phyloP scores from a whole-genome alignment of 2,797 vertebrate species.

The Crocidura indochinensis region DNA sequence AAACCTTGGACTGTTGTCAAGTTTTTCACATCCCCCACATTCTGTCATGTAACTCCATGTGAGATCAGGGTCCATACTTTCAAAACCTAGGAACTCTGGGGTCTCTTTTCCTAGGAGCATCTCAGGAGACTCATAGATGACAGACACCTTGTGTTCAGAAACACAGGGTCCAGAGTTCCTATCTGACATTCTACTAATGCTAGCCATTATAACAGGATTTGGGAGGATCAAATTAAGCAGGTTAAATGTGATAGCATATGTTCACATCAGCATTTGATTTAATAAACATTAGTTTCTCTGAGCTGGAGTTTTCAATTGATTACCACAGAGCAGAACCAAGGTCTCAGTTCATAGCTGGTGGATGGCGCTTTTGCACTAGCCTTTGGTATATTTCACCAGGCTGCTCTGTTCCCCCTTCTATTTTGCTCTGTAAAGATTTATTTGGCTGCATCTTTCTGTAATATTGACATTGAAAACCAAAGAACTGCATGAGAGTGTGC shows the following conservation, averaged over 20 bases:
- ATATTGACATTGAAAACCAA: neutral
- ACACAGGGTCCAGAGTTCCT: neutral
- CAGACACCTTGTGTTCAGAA: neutral
- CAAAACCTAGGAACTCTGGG: neutral
- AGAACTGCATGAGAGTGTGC: neutral
- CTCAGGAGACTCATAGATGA: neutral
- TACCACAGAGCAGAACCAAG: constrained; percentile 14
- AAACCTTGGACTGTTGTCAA: no score
- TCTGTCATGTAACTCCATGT: no score
- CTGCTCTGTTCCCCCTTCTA: neutral
- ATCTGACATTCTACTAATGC: neutral
- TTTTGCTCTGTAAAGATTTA: constrained; percentile 38
- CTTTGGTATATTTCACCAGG: neutral
- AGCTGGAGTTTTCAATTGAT: neutral
- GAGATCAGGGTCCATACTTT: no score
- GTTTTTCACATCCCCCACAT: no score
- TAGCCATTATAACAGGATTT: neutral
- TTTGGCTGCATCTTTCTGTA: constrained; percentile 15
- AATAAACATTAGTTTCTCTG: neutral
- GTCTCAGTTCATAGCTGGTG: neutral
- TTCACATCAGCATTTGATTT: no score
- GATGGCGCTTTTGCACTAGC: neutral
- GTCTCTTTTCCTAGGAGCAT: neutral
- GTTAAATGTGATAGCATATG: neutral
- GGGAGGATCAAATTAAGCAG: neutral